Evolutionary conservation across 2,113 vertebrate genomes (phyloP).

Genomic region (Rhegmatorhina hoffmannsi): DNA sequence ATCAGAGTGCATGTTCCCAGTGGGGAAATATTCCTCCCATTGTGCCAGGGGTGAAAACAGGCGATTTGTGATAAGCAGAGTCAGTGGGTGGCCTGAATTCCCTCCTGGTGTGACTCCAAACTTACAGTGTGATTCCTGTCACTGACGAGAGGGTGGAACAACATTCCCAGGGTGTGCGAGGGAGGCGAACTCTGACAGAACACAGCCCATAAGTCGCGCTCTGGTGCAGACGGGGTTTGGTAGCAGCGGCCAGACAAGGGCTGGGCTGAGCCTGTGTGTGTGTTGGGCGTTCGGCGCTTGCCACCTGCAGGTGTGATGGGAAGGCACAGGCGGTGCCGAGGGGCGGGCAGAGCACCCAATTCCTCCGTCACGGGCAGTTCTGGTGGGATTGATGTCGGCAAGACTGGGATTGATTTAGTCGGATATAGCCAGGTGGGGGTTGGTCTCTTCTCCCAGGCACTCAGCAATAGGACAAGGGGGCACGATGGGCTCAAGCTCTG

Average conservation of each 20-base stretch:
- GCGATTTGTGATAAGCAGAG: neutral
- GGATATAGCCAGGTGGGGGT: no score
- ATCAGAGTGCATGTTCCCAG: accelerated
- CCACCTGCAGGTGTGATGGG: constrained; percentile 70
- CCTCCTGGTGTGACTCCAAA: accelerated
- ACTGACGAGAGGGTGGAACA: neutral
- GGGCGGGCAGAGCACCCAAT: accelerated
- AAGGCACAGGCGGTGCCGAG: neutral
- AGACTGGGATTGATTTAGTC: neutral
- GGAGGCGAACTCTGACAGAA: neutral
- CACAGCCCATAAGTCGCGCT: accelerated
- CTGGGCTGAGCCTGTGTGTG: accelerated
- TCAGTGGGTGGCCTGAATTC: neutral
- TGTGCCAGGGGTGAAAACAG: neutral
- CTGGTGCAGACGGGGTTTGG: neutral
- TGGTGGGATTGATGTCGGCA: neutral
- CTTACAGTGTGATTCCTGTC: neutral
- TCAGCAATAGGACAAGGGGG: no score
- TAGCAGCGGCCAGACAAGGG: neutral
- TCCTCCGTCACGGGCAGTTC: accelerated
- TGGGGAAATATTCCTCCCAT: neutral
- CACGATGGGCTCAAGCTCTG: no score
- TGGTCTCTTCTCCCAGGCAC: no score
- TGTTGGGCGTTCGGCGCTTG: constrained; percentile 26
- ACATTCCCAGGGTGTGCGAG: accelerated